Base-by-base conservation (phyloP, 2,888 invertebrate genomes). In the Tromatobia lineatoria region DNA sequence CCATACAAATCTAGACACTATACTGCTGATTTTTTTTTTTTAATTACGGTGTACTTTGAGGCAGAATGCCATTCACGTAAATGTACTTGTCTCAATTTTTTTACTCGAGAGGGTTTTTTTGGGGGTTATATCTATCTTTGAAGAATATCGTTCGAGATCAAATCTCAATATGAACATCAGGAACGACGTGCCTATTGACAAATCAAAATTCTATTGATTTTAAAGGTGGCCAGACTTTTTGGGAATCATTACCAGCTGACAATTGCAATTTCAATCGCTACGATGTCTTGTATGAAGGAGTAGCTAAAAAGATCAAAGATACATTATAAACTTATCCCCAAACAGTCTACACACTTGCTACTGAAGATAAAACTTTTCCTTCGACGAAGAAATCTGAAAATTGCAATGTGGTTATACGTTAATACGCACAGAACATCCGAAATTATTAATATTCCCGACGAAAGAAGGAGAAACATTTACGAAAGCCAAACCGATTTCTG, bases 401-500 rank as follows among this genome's bases (percentile, higher is more conserved):
- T 10, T 45, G 7, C 15, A 45, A 75, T 80, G 73, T 11, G 80
- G 80, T 2, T 34, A 34, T 34, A 3, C 4, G 34, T 34, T 34
- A 34, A 34, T 34, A 34, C 34, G 1, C 34, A 10, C 38, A 57
- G 13, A 73, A 7, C 13, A 15, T 66, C 71, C 59, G 7, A 69
- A 70, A 64, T 23, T 80, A 10, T 74, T 66, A 10, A 67, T 80
- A 54, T 45, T 73, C 25, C 57, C 74, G 8, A 85, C 91, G 0
- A 82, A 90, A 10, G 85, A 89, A 74, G 91, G 90, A 34, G 87
- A 89, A 3, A 88, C 89, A 3, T 91, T 88, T 69, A 88, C 57
- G 2, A 25, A 18, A 8, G 42, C 47, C 15, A 38, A 13, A 42
- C 25, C n/a, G 18, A 11, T 73, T 3, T 10, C 42, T n/a, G 34